Conservation (phyloP, 2,113 vertebrate genomes). For the Chascanopsetta lugubris region DNA sequence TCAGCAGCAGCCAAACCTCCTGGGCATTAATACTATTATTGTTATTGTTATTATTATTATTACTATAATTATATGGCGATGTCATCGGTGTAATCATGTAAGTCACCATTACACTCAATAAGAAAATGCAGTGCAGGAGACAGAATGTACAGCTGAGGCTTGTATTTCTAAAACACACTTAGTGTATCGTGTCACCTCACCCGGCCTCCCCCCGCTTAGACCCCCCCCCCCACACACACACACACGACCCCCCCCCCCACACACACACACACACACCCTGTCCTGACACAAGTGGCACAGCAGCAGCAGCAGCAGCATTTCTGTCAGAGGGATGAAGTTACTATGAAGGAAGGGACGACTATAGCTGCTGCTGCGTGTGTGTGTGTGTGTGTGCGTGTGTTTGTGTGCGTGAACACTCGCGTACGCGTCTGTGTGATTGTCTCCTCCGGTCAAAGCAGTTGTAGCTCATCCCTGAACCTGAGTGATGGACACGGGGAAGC, state of each 20-base stretch:
- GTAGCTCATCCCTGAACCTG: constrained; percentile 50
- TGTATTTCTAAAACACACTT: neutral
- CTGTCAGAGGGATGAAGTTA: constrained; percentile 41
- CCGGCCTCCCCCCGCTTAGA: neutral
- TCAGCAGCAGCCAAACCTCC: constrained; percentile 45
- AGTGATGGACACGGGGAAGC: constrained; percentile 57
- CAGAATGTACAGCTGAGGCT: constrained; percentile 5
- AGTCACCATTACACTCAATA: neutral
- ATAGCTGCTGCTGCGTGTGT: constrained; percentile 16
- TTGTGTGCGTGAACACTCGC: neutral
- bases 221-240: neutral
- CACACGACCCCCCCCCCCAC: no score
- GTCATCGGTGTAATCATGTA: neutral
- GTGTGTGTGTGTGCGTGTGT: no score
- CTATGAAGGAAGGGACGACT: constrained; percentile 66
- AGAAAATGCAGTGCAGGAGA: constrained; percentile 10
- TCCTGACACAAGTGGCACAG: neutral
- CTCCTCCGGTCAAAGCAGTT: constrained; percentile 15
- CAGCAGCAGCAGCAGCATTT: no score
- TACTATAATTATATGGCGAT: neutral
- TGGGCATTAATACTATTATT: constrained; percentile 59
- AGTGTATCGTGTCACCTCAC: neutral
- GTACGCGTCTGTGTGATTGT: constrained; percentile 6
- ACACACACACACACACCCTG: no score
- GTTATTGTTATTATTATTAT: neutral